A percentile compares a stretch with the other conserved stretches of the same genome.
Evolutionary conservation across 2,888 invertebrate genomes (phyloP).

Genomic region (Monoplex corrugatus): DNA sequence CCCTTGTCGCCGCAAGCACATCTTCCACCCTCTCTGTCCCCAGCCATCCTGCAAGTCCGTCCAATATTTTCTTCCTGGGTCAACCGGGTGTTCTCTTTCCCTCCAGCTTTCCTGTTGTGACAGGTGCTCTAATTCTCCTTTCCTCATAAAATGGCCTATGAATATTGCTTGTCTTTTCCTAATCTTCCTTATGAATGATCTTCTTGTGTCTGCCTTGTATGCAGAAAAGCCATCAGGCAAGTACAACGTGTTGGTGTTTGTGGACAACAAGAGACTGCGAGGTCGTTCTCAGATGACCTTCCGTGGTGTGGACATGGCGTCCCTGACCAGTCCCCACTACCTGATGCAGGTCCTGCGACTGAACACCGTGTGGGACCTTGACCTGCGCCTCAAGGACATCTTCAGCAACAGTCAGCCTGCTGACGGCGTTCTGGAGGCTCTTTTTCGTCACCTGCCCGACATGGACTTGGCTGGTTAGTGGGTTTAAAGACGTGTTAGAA

Average conservation of each 20-base stretch:
- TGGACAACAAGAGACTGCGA: slow-evolving; percentile 33
- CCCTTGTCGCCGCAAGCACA: too few species aligned
- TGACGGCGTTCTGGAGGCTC: not conserved
- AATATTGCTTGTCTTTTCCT: too few species aligned
- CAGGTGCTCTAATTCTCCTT: too few species aligned
- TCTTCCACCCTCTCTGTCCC: too few species aligned
- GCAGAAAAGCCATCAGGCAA: slow-evolving; percentile 6
- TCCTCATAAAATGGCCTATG: too few species aligned
- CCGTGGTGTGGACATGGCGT: slow-evolving; percentile 20
- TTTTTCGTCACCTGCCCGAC: slow-evolving; percentile 45
- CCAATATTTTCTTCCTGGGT: too few species aligned
- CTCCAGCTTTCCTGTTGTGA: too few species aligned
- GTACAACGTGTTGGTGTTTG: not conserved
- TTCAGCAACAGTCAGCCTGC: slow-evolving; percentile 55
- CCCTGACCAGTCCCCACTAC: slow-evolving; percentile 56
- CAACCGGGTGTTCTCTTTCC: too few species aligned
- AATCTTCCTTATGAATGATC: too few species aligned
- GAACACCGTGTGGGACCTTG: slow-evolving; percentile 53
- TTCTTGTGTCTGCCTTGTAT: too few species aligned
- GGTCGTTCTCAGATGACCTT: slow-evolving; percentile 35
- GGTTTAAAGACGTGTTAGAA: too few species aligned
- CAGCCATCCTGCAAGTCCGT: too few species aligned
- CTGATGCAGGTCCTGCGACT: slow-evolving; percentile 58
- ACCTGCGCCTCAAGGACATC: slow-evolving; percentile 56
- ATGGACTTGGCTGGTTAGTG: slow-evolving; percentile 29